phyloP scores from a whole-genome alignment of 35 echinoderm and acorn worm species.

The Chiridota heheva region DNA sequence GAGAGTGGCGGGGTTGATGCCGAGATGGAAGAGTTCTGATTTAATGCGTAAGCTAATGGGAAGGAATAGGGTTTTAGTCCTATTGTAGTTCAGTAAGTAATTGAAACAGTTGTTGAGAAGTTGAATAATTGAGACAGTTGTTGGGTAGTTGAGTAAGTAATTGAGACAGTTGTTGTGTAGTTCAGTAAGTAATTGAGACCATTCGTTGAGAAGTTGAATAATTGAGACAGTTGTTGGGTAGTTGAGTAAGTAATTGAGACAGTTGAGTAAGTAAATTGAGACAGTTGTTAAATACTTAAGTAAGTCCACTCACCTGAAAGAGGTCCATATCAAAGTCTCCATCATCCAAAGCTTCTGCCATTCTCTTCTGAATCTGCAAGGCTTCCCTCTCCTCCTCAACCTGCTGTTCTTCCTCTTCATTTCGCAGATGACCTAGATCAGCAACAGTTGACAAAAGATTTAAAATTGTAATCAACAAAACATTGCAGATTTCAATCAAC shows the following conservation, averaged over 20 bases:
- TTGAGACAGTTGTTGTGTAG: background rate
- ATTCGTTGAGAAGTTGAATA: background rate
- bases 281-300: background rate
- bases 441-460: slow-evolving; percentile 25
- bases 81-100: background rate
- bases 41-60: too few species aligned
- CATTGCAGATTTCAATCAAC: background rate
- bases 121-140: background rate
- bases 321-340: slow-evolving; percentile 88
- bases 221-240: background rate
- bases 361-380: slow-evolving; percentile 77
- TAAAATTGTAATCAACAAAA: background rate
- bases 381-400: slow-evolving; percentile 93
- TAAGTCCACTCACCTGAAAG: slow-evolving; percentile 51
- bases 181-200: background rate
- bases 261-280: background rate
- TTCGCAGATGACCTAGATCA: slow-evolving; percentile 49
- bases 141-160: background rate
- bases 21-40: too few species aligned
- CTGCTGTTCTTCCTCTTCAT: slow-evolving; percentile 76
- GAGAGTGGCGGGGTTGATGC: too few species aligned
- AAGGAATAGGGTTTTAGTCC: too few species aligned
- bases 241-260: background rate
- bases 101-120: background rate
- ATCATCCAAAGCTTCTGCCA: slow-evolving; percentile 83